Evolutionary conservation across 1,140 invertebrate genomes (phyloP).

Genomic region (Phocides pigmalion): DNA sequence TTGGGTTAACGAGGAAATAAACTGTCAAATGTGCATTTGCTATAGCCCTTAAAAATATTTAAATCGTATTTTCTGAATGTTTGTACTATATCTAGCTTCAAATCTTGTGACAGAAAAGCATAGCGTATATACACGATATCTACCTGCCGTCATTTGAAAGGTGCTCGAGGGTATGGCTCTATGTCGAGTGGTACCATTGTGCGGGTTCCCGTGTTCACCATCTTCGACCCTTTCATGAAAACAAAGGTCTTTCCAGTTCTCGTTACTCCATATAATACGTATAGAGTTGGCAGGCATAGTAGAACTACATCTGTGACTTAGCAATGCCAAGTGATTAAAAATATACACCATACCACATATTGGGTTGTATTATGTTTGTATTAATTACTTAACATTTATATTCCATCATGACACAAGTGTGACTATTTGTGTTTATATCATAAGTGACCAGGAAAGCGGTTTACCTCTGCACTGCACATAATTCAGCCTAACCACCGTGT

Average conservation of each 20-base stretch:
- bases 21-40: too few relatives aligned
- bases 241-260: neutral
- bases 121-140: neutral
- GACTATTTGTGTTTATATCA: neutral
- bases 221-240: neutral
- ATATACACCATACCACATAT: too few relatives aligned
- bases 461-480: conserved; percentile 15
- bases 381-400: neutral
- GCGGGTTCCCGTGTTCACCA: neutral
- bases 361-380: too few relatives aligned
- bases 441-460: conserved; percentile 16
- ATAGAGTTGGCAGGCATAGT: too few relatives aligned
- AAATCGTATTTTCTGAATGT: too few relatives aligned
- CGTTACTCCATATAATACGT: neutral
- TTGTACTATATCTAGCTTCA: too few relatives aligned
- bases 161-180: neutral
- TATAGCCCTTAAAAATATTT: too few relatives aligned
- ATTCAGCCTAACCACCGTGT: conserved; percentile 21
- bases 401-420: neutral
- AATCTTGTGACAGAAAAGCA: neutral
- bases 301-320: too few relatives aligned
- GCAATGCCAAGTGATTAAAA: too few relatives aligned
- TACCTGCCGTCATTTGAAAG: neutral
- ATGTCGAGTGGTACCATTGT: neutral
- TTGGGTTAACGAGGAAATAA: too few relatives aligned